A percentile compares a stretch with the other conserved stretches of the same genome.
Evolutionary conservation across 1,140 invertebrate genomes (phyloP).

Genomic region (Euwallacea fornicatus): DNA sequence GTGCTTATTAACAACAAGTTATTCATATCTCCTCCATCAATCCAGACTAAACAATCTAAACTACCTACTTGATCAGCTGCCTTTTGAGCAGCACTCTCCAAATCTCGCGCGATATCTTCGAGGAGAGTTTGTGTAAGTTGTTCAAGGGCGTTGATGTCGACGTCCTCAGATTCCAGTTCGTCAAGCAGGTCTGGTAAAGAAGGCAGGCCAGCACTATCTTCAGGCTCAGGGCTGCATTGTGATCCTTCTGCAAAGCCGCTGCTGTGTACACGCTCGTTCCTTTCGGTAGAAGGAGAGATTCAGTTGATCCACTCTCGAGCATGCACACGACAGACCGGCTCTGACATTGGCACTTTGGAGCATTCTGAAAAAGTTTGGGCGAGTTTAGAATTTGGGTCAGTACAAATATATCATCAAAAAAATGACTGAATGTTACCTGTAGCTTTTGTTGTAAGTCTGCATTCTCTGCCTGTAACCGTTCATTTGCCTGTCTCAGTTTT

Average conservation of each 20-base stretch:
- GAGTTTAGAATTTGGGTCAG: too few relatives aligned
- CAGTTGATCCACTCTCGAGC: slow-evolving; percentile 71
- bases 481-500: slow-evolving; percentile 66
- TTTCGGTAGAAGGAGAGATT: slow-evolving; percentile 83
- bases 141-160: slow-evolving; percentile 70
- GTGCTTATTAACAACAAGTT: too few relatives aligned
- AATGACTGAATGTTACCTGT: slow-evolving; percentile 43
- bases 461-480: slow-evolving; percentile 66
- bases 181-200: slow-evolving; percentile 78
- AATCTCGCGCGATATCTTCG: slow-evolving; percentile 75
- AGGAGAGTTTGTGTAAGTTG: slow-evolving; percentile 77
- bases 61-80: slow-evolving; percentile 48
- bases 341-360: slow-evolving; percentile 44
- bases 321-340: slow-evolving; percentile 60
- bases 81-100: slow-evolving; percentile 67
- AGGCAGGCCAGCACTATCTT: slow-evolving; percentile 74
- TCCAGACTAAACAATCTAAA: too few relatives aligned
- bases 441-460: slow-evolving; percentile 60
- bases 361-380: not conserved
- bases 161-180: slow-evolving; percentile 63
- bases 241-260: slow-evolving; percentile 54
- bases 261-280: slow-evolving; percentile 67
- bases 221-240: slow-evolving; percentile 53
- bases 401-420: not conserved
- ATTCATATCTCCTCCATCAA: too few relatives aligned